Base-by-base conservation (phyloP, 2,888 invertebrate genomes). In the Tipula unca region DNA sequence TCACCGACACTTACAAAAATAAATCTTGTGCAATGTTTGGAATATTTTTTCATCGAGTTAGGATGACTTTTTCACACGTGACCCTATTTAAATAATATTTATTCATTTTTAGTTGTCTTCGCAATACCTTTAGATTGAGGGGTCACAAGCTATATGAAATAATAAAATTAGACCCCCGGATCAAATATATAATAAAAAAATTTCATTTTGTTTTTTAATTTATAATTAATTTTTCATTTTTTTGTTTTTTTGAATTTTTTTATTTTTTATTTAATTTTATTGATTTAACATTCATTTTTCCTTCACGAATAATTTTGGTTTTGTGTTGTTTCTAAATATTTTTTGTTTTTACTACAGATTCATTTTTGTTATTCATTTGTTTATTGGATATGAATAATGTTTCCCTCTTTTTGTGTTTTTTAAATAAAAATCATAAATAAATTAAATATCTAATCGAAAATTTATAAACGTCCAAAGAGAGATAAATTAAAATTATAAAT, bases 271-370 rank as follows among this genome's bases (percentile, higher is more conserved):
- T n/a, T n/a, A n/a, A n/a, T 69, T 69, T 69, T 69, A 69, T 69
- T 69, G 69, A 69, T 69, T 69, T 69, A 69, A 69, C 69, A 69
- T 69, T 69, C 69, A 69, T 69, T 69, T 69, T 69, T 69, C 25
- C 69, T 69, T 69, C 69, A 69, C 69, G 25, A 69, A 69, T 69
- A 69, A 69, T 69, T 69, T 69, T 69, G 69, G 69, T 69, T 69
- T 69, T 69, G 69, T 69, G 25, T 69, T 69, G 69, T 69, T 10
- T 10, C 69, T 69, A 69, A 69, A 69, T 69, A 69, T 20, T n/a
- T n/a, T n/a, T 69, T 69, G 69, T 69, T 69, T 69, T 69, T 69
- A 48, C 69, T 69, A 69, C 69, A 48, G 48, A 48, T 48, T 69
- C 25, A 48, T 17, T 48, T 48, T n/a, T 48, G n/a, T 39, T 35